Base-by-base conservation (phyloP, 2,797 vertebrate species). In the Alcedo quadribrachys region DNA sequence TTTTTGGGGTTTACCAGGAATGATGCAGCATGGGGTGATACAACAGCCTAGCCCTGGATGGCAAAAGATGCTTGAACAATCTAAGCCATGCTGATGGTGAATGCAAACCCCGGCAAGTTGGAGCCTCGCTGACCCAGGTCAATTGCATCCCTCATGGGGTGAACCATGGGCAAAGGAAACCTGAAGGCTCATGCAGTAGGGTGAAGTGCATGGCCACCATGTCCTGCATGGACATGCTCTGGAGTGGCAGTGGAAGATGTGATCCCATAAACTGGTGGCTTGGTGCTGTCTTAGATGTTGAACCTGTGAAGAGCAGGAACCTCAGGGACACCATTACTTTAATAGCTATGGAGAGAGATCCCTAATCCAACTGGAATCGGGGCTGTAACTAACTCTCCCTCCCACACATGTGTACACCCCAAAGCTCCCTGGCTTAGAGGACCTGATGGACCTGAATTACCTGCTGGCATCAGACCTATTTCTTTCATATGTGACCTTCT, bases 141-240 rank as follows among this genome's bases (percentile, higher is more conserved):
- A 53, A 11, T n/a, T 16, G 63, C 54, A 30, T 9, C 16, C 42
- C 48, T 21, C 37, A 4, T n/a, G 43, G 61, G 27, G 2, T 21
- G 22, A 77, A 42, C 25, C 9, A 5, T 1, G 24, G 9, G 10
- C 61, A 51, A 12, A 77, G 22, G 1, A 1, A 32, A 25, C 3
- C 2, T 7, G 33, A 63, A 30, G 32, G 40, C 60, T 55, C 0
- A 0, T 55, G 40, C 30, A 77, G 48, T 0, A 3, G 33, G 6
- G 8, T 9, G 43, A 53, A 35, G 90, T 5, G 12, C 1, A 1
- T 12, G 50, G 73, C 25, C 89, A 85, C 6, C 50, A 35, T 20
- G 19, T 22, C 37, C 5, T 10, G 15, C 19, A 3, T 7, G 22
- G 69, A 42, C 9, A 65, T 43, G 32, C 68, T 22, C 65, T 28